phyloP scores from a whole-genome alignment of 2,113 vertebrate species.

The Dipodomys ordii region DNA sequence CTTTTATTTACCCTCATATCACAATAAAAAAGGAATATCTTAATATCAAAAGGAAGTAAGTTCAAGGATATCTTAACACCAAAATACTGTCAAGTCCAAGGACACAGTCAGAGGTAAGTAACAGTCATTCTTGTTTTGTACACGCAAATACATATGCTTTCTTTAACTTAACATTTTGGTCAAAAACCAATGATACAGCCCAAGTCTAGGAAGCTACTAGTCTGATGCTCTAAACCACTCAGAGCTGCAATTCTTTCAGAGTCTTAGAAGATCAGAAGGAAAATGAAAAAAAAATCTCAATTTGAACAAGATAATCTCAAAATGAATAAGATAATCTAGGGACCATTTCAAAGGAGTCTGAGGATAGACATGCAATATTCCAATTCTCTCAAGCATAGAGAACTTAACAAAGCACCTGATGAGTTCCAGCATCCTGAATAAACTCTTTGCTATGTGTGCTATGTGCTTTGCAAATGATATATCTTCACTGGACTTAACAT shows the following conservation, averaged over 20 bases:
- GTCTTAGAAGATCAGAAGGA: neutral
- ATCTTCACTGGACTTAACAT: neutral
- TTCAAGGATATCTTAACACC: neutral
- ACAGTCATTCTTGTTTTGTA: neutral
- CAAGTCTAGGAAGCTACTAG: neutral
- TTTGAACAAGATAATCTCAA: neutral
- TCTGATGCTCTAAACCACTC: neutral
- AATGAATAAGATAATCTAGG: neutral
- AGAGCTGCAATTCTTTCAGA: neutral
- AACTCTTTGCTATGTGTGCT: neutral
- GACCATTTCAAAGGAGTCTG: neutral
- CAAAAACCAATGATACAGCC: neutral
- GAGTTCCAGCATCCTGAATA: neutral
- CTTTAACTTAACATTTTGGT: neutral
- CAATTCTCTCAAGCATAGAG: neutral
- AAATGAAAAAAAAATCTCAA: neutral
- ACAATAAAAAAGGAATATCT: neutral
- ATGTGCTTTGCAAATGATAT: neutral
- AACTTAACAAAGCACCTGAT: neutral
- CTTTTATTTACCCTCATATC: neutral
- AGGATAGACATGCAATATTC: too few relatives aligned
- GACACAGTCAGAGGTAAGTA: neutral
- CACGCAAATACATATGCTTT: neutral
- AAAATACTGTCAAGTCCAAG: constrained; percentile 3
- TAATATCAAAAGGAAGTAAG: constrained; percentile 7